Base-by-base conservation (phyloP, 2,113 vertebrate genomes). In the Sciurus niger region DNA sequence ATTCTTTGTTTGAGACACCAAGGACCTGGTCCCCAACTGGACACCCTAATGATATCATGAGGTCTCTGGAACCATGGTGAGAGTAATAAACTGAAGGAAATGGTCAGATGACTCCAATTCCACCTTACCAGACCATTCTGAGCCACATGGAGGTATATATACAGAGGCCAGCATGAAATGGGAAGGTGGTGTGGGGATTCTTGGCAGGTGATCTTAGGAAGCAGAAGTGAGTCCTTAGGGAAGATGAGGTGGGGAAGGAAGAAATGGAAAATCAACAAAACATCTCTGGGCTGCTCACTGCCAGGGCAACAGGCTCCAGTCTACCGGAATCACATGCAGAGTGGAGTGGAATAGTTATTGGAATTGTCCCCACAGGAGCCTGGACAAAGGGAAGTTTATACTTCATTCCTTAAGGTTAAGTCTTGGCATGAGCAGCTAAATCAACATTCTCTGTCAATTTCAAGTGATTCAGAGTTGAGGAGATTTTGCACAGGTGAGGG, bases 111-210 rank as follows among this genome's bases (percentile, higher is more conserved):
- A 2, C 37, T 86, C 46, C n/a, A 79, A 12, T 14, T 28, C 2
- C 8, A 4, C 40, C 40, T 3, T 28, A 37, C 63, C 24, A 32
- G 40, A 30, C 24, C 37, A 13, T 6, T 1, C 32, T 28, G 3
- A 1, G 28, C 16, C 8, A 18, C 0, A 2, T 9, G 34, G 34
- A 84, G n/a, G 22, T 4, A 7, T 0, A 0, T 4, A 7, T 0
- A 0, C 8, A 28, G 48, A 83, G 25, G 34, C 22, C 8, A 51
- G 1, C 34, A 28, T 58, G 22, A 60, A 89, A n/a, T 0, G 3
- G 32, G 48, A 84, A 30, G 13, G 24, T 6, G 17, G 46, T 2
- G 3, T 17, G 14, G 63, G 74, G 22, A 48, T 28, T 46, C 18
- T 32, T 3, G 1, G 34, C 63, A 30, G 8, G 0, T 9, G 40